Percentiles rank a stretch among this genome's conserved stretches.
Evolutionary conservation across 2,888 invertebrate genomes (phyloP).

Genomic region (Pristionchus entomophagus): DNA sequence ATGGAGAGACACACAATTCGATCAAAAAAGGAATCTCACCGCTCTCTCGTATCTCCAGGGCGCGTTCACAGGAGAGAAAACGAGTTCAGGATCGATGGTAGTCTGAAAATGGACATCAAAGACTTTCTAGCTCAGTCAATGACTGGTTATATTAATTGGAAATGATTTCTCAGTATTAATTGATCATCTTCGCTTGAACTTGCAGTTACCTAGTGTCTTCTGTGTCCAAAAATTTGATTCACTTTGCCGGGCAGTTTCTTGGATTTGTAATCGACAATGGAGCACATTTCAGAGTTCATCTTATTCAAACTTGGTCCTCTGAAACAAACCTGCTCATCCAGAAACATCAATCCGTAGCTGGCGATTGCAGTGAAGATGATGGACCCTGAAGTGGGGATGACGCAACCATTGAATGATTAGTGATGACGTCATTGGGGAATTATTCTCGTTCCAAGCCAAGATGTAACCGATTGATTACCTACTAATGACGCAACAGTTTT

Average conservation of each 20-base stretch:
- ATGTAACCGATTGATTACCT: no score
- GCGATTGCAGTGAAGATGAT: conserved; percentile 66
- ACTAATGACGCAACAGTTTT: neutral
- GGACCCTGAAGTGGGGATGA: conserved; percentile 51
- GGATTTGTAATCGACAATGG: no score
- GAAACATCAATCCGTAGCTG: conserved; percentile 68
- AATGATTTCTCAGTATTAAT: no score
- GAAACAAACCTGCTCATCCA: conserved; percentile 72
- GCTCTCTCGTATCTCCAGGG: conserved; percentile 72
- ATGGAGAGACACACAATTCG: neutral
- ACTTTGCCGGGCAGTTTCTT: no score
- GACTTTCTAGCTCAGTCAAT: neutral
- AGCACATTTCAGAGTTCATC: no score
- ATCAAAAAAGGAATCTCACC: conserved; percentile 41
- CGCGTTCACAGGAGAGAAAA: conserved; percentile 74
- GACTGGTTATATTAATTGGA: no score
- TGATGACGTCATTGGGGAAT: neutral
- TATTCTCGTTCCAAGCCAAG: no score
- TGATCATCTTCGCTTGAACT: no score
- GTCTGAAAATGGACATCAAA: conserved; percentile 59
- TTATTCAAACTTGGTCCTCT: no score
- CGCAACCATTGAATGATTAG: neutral
- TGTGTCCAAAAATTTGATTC: no score
- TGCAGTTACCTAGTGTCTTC: no score
- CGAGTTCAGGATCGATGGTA: conserved; percentile 74